Evolutionary conservation across 2,113 vertebrate species (phyloP).

Genomic region (Syrrhaptes paradoxus): DNA sequence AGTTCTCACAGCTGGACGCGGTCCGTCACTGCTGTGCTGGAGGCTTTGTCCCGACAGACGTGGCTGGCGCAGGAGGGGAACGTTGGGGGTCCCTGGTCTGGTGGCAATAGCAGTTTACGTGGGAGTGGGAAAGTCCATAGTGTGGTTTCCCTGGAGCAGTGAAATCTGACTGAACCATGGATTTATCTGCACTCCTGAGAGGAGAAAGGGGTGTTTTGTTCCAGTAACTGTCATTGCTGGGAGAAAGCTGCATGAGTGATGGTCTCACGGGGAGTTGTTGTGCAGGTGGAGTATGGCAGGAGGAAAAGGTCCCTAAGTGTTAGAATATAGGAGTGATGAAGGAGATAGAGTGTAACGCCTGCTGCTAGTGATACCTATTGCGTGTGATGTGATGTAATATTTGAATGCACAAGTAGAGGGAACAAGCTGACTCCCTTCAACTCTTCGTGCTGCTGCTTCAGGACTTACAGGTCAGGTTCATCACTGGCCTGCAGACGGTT

Average conservation of each 20-base stretch:
- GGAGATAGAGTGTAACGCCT: background rate
- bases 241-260: background rate
- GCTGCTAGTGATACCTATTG: background rate
- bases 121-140: background rate
- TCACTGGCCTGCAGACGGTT: background rate
- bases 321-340: background rate
- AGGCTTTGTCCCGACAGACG: background rate
- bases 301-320: background rate
- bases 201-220: background rate
- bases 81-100: background rate
- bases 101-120: rapidly evolving
- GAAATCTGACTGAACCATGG: background rate
- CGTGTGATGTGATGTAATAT: background rate
- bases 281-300: background rate
- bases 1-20: background rate
- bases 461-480: background rate
- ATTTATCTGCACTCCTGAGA: background rate
- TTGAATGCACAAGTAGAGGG: background rate
- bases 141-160: background rate
- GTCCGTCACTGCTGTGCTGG: background rate
- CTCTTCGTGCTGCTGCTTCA: background rate
- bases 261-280: background rate
- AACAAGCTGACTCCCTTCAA: background rate
- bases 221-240: background rate
- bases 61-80: background rate